Conservation (phyloP, 2,113 vertebrate genomes). For the Gambusia affinis region DNA sequence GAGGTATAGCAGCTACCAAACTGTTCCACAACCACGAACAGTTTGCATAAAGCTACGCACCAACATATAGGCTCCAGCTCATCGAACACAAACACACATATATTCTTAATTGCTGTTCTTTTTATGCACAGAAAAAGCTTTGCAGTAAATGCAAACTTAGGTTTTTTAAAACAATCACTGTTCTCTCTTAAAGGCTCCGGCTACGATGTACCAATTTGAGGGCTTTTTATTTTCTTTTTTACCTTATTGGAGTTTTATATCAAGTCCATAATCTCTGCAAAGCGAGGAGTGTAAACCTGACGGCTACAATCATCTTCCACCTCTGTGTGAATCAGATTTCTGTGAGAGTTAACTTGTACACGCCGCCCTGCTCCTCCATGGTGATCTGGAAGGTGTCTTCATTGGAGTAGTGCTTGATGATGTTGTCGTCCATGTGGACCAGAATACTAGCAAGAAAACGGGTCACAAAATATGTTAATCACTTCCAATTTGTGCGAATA, state of each 20-base stretch:
- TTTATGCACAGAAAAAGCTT: constrained; percentile 25
- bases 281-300: constrained; percentile 73
- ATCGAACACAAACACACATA: constrained; percentile 40
- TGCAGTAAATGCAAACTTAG: constrained; percentile 45
- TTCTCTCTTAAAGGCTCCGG: constrained; percentile 54
- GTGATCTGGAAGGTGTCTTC: constrained; percentile 99
- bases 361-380: constrained; percentile 89
- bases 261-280: constrained; percentile 39
- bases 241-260: constrained; percentile 31
- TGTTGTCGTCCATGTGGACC: constrained; percentile 99
- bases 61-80: constrained; percentile 21
- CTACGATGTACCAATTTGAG: constrained; percentile 35
- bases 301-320: constrained; percentile 9
- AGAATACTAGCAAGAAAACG: constrained; percentile 84
- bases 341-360: constrained; percentile 94
- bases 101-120: constrained; percentile 19
- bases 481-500: neutral
- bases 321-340: constrained; percentile 86
- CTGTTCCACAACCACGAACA: constrained; percentile 32
- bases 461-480: neutral
- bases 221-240: constrained; percentile 5
- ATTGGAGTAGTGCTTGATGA: constrained; percentile 98
- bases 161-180: constrained; percentile 24
- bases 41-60: constrained; percentile 40
- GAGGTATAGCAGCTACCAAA: constrained; percentile 69